Conservation (phyloP, 1,140 invertebrate species). For the Eupristina koningsbergeri region DNA sequence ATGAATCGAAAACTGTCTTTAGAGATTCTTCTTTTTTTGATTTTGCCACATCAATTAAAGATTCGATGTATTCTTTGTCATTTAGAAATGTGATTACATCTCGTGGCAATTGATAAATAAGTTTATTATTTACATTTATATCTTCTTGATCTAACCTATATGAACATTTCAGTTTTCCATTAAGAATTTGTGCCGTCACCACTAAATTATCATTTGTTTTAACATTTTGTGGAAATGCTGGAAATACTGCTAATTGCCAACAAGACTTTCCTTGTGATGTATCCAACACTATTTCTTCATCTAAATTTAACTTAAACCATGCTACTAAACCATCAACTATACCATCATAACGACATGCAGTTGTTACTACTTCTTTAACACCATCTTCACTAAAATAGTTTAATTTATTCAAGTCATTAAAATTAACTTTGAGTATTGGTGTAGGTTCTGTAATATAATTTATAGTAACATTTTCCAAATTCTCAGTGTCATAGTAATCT, state of each 20-base stretch:
- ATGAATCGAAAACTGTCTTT: slow-evolving; percentile 63
- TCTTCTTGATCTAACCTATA: slow-evolving; percentile 54
- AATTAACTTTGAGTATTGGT: slow-evolving; percentile 77
- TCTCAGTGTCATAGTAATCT: slow-evolving; percentile 81
- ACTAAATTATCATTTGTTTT: slow-evolving; percentile 52
- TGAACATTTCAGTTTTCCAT: slow-evolving; percentile 69
- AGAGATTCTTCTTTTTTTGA: slow-evolving; percentile 53
- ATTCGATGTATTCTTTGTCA: slow-evolving; percentile 70
- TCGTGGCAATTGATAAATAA: slow-evolving; percentile 61
- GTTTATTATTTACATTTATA: slow-evolving; percentile 47
- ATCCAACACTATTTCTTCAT: slow-evolving; percentile 77
- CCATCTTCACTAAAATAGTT: slow-evolving; percentile 67
- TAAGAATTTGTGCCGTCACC: slow-evolving; percentile 62
- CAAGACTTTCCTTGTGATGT: slow-evolving; percentile 75
- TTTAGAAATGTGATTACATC: slow-evolving; percentile 75
- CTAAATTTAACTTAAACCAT: slow-evolving; percentile 84
- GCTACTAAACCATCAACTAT: slow-evolving; percentile 78
- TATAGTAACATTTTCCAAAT: slow-evolving; percentile 76
- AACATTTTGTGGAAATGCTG: slow-evolving; percentile 62
- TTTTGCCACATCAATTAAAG: slow-evolving; percentile 55
- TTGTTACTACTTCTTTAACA: slow-evolving; percentile 64
- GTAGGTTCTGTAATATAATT: slow-evolving; percentile 77
- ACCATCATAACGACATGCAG: slow-evolving; percentile 71
- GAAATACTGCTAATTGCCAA: slow-evolving; percentile 86
- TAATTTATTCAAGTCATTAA: slow-evolving; percentile 76